These are phyloP conservation scores for Volucella bombylans DNA, from an alignment of 2,888 invertebrate species.

Conservation along the genomic window DNA sequence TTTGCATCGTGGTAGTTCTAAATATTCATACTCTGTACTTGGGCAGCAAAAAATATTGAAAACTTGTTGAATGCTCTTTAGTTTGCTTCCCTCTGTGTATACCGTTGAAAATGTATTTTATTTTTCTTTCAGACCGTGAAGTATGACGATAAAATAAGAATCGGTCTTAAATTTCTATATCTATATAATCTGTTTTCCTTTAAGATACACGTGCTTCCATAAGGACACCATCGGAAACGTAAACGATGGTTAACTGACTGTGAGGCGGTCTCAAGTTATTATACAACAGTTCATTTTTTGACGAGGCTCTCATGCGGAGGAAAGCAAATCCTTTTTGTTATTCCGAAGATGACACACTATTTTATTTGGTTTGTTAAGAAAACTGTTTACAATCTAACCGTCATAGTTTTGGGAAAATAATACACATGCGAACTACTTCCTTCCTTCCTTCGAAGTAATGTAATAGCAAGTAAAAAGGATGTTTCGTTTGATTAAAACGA, in stretches of 20 bases:
- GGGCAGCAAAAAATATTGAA: constrained; percentile 53
- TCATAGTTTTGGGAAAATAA: neutral
- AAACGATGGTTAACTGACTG: constrained; percentile 41
- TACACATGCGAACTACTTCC: too few species aligned
- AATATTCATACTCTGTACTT: constrained; percentile 67
- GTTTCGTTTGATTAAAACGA: too few species aligned
- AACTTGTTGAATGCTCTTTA: constrained; percentile 68
- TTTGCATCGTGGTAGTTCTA: constrained; percentile 67
- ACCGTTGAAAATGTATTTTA: constrained; percentile 19
- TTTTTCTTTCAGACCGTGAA: constrained; percentile 36
- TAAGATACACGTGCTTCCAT: constrained; percentile 35
- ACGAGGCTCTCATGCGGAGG: constrained; percentile 6
- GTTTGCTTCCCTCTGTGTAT: constrained; percentile 46
- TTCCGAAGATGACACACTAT: neutral
- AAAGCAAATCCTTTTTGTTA: constrained; percentile 1
- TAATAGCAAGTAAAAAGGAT: too few species aligned
- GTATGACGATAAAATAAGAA: constrained; percentile 43
- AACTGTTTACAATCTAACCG: neutral
- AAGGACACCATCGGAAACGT: constrained; percentile 27
- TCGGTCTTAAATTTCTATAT: constrained; percentile 44
- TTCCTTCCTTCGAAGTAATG: too few species aligned
- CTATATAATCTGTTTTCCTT: constrained; percentile 26
- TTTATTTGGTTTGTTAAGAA: neutral
- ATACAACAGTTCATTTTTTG: constrained; percentile 13
- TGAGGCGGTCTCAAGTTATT: constrained; percentile 42